Percentiles rank a stretch among this genome's conserved stretches.
Evolutionary conservation across 2,888 invertebrate species (phyloP).

Genomic region (Polymixis flavicincta): DNA sequence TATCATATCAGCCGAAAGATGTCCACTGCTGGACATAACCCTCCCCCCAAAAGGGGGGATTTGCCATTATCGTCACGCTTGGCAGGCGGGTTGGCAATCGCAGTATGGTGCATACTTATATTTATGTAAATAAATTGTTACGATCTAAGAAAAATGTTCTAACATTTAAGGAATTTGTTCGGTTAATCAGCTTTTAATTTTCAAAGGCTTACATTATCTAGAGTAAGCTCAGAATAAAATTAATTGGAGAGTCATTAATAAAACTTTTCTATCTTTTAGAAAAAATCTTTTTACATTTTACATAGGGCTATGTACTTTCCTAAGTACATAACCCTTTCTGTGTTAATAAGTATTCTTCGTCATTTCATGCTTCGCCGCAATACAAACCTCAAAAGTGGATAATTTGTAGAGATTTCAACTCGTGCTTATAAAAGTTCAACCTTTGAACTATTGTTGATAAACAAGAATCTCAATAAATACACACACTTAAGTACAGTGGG

Average conservation of each 20-base stretch:
- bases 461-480: background rate
- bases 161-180: background rate
- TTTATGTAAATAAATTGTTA: background rate
- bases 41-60: no score
- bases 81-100: no score
- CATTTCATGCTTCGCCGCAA: slow-evolving; percentile 4
- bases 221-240: background rate
- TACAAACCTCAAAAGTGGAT: background rate
- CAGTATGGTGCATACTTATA: no score
- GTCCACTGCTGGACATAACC: no score
- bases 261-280: background rate
- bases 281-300: no score
- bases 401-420: slow-evolving; percentile 1
- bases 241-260: background rate
- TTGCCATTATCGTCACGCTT: no score
- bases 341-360: background rate
- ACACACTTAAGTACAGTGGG: no score
- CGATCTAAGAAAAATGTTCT: background rate
- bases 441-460: background rate
- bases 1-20: no score
- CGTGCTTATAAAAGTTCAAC: background rate
- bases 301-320: no score
- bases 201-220: background rate
- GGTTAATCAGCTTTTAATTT: background rate
- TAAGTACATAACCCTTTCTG: background rate